These are phyloP conservation scores for Carlito syrichta DNA, from an alignment of 2,113 vertebrate genomes.

Conservation along the genomic window DNA sequence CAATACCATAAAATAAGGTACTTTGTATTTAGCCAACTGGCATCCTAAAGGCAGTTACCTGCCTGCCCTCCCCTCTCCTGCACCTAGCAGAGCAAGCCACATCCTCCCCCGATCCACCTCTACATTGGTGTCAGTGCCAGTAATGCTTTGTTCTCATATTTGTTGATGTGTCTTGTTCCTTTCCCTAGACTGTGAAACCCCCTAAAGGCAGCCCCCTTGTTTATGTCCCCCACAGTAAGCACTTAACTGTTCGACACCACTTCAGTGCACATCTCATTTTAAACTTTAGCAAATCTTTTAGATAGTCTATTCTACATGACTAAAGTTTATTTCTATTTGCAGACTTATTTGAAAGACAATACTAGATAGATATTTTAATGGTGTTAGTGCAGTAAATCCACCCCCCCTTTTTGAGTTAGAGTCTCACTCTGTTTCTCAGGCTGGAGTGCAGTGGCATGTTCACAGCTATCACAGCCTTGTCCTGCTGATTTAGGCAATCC, in stretches of 20 bases:
- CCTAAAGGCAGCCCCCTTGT: neutral
- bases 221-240: neutral
- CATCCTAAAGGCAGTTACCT: neutral
- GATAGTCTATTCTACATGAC: neutral
- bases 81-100: fast-evolving
- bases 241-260: neutral
- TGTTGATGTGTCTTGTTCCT: neutral
- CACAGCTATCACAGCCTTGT: too few relatives aligned
- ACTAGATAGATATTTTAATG: neutral
- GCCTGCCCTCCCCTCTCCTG: neutral
- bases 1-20: neutral
- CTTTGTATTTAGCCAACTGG: neutral
- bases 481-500: too few relatives aligned
- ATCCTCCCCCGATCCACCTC: neutral
- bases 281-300: neutral
- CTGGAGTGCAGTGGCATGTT: too few relatives aligned
- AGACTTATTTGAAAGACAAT: neutral
- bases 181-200: neutral
- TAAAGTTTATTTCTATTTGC: neutral
- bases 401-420: too few relatives aligned
- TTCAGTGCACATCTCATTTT: neutral
- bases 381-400: neutral
- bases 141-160: neutral
- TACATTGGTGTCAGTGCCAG: fast-evolving
- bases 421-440: too few relatives aligned